Evolutionary conservation across 2,113 vertebrate genomes (phyloP).

Genomic region (Polypterus bichir): DNA sequence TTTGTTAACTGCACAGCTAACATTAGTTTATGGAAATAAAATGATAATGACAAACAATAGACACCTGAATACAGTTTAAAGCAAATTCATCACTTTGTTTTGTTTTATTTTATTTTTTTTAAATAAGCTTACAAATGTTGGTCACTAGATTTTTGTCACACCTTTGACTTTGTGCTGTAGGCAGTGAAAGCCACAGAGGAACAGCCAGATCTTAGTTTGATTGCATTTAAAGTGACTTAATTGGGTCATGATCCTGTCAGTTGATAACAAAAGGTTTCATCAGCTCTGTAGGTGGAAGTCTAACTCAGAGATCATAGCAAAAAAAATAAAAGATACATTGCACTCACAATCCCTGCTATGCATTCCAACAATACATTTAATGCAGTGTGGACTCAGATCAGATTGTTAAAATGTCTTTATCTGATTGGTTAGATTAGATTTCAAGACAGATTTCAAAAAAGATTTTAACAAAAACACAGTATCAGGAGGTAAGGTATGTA

Average conservation of each 20-base stretch:
- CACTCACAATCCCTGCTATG: neutral
- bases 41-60: too few relatives aligned
- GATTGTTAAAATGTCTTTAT: neutral
- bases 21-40: too few relatives aligned
- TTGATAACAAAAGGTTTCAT: neutral
- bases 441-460: neutral
- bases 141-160: conserved; percentile 36
- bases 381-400: neutral
- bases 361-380: neutral
- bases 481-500: too few relatives aligned
- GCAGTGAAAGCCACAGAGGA: conserved; percentile 6
- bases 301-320: conserved; percentile 10
- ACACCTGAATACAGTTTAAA: too few relatives aligned
- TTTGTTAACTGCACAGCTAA: too few relatives aligned
- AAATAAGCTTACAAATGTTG: too few relatives aligned
- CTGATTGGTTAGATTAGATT: neutral
- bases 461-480: neutral
- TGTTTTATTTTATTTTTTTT: too few relatives aligned
- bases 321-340: neutral
- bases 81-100: too few relatives aligned
- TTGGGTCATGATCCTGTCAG: conserved; percentile 29
- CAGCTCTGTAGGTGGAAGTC: conserved; percentile 7
- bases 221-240: conserved; percentile 46
- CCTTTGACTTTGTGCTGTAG: conserved; percentile 17
- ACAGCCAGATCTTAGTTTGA: conserved; percentile 35